Evolutionary conservation across 1,140 invertebrate species (phyloP), one percentile per base, ranked within the genome.

Genomic region (Bicyclus anynana): DNA sequence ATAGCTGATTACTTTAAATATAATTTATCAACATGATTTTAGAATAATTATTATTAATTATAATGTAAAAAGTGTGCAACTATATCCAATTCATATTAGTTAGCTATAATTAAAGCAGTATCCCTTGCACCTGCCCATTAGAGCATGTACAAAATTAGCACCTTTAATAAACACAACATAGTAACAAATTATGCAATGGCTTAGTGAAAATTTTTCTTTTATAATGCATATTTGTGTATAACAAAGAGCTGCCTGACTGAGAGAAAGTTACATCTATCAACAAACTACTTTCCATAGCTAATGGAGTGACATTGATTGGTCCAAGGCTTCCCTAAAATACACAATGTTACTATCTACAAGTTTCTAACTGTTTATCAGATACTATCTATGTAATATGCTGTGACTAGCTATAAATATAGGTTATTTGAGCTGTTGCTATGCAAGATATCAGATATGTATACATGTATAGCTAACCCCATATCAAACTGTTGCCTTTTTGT

Each of bases 401-500:
- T 70, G 59, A 65, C 65, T 67, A 42, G 48, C 50, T 58, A 80
- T 71, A 74, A 56, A 77, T 84, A 77, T 85, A 77, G 76, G 79
- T 77, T 78, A 72, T 44, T 20, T 61, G 55, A 67, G 73, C 76
- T 85, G 82, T 85, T 85, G 80, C 82, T 83, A 85, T 80, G 82
- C 79, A 65, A 81, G 75, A 80, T 77, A 83, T 70, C 67, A 72
- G 62, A 59, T 58, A 62, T 49, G 50, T 67, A 40, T 58, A 68
- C 53, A 53, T 53, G 20, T 53, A 50, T 42, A 57, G 10, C 23
- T 49, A 49, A 14, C 5, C 16, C 13, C 21, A 29, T 3, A 33
- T 33, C 29, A 53, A n/a, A 53, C 38, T 53, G 52, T 53, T 46
- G 16, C 38, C 44, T 63, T 65, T 66, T 50, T 40, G 38, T 16